Percentiles rank a stretch among this genome's conserved stretches.
These are phyloP conservation scores for Diorhabda carinulata DNA, from an alignment of 1,140 invertebrate species.

Conservation along the genomic window DNA sequence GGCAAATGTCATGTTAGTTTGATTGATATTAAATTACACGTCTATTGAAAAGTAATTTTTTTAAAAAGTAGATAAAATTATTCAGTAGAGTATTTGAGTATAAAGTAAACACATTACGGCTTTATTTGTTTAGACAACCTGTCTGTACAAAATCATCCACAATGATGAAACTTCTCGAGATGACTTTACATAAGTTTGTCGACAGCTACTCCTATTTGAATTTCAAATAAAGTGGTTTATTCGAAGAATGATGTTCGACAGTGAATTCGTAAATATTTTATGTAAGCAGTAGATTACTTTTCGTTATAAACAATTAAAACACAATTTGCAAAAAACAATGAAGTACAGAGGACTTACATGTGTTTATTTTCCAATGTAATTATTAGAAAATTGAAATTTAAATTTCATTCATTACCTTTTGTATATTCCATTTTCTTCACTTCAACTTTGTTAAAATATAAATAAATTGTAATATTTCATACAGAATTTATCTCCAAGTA, in stretches of 20 bases:
- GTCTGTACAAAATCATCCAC: background rate
- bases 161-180: background rate
- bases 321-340: too few relatives aligned
- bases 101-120: background rate
- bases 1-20: background rate
- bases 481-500: too few relatives aligned
- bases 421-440: too few relatives aligned
- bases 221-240: conserved; percentile 3
- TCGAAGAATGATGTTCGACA: background rate
- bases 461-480: too few relatives aligned
- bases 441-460: too few relatives aligned
- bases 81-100: background rate
- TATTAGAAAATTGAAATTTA: too few relatives aligned
- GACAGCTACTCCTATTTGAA: background rate
- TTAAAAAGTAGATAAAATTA: background rate
- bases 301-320: too few relatives aligned
- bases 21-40: background rate
- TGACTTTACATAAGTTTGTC: background rate
- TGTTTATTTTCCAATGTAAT: too few relatives aligned
- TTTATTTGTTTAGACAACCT: background rate
- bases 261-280: too few relatives aligned
- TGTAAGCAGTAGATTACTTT: too few relatives aligned
- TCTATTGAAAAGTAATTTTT: background rate
- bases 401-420: too few relatives aligned
- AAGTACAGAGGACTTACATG: too few relatives aligned